phyloP scores from a whole-genome alignment of 1,140 invertebrate genomes.

The Gonioctena quinquepunctata region DNA sequence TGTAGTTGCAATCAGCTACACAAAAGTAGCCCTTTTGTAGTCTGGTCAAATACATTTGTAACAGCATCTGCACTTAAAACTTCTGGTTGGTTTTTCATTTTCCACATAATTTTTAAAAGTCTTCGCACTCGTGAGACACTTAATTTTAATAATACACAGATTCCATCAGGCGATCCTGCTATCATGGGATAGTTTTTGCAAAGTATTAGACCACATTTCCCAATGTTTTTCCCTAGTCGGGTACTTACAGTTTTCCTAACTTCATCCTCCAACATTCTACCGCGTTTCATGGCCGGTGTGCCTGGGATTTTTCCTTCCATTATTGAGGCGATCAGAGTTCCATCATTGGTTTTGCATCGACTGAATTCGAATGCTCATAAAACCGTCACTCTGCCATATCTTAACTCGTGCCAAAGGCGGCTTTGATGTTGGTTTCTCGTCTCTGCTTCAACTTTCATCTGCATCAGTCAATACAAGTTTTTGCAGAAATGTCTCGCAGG shows the following conservation, averaged over 20 bases:
- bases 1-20: too few relatives aligned
- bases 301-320: constrained; percentile 45
- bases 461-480: too few relatives aligned
- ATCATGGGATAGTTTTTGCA: too few relatives aligned
- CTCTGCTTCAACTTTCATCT: too few relatives aligned
- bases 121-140: too few relatives aligned
- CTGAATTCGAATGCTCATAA: constrained; percentile 36
- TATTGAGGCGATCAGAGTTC: constrained; percentile 40
- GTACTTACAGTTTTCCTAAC: constrained; percentile 25
- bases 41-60: too few relatives aligned
- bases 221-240: constrained; percentile 36
- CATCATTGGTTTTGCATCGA: constrained; percentile 43
- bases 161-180: too few relatives aligned
- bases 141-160: not conserved
- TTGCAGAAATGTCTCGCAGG: not conserved
- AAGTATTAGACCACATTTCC: constrained; percentile 39
- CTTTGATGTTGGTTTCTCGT: not conserved
- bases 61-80: too few relatives aligned
- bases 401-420: constrained; percentile 34
- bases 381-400: constrained; percentile 28
- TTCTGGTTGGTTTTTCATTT: too few relatives aligned
- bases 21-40: too few relatives aligned
- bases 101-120: too few relatives aligned
- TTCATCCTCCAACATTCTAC: constrained; percentile 41
- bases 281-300: constrained; percentile 44